These are phyloP conservation scores for Clarias macrocephalus DNA, from an alignment of 2,113 vertebrate genomes.

Conservation along the genomic window DNA sequence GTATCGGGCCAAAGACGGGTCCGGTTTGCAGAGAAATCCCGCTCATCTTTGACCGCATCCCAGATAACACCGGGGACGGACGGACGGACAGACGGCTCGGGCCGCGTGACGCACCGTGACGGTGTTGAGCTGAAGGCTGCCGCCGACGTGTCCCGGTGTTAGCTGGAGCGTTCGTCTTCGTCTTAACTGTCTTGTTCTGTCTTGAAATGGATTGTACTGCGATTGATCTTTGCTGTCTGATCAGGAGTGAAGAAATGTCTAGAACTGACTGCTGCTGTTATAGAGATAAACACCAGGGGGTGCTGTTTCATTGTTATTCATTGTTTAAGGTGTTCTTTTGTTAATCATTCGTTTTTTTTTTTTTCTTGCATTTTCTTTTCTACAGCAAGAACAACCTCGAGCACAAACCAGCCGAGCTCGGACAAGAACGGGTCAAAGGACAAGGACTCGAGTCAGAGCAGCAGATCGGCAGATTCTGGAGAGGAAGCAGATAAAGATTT, in stretches of 20 bases:
- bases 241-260: neutral
- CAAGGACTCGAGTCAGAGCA: conserved; percentile 64
- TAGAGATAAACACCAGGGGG: neutral
- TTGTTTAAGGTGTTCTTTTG: neutral
- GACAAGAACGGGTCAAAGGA: conserved; percentile 67
- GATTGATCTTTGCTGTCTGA: neutral
- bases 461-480: conserved; percentile 81
- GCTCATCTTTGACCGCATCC: neutral
- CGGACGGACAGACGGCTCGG: neutral
- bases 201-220: neutral
- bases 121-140: too few relatives aligned
- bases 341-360: neutral
- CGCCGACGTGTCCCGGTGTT: neutral
- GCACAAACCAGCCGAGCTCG: conserved; percentile 67
- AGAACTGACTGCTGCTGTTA: neutral
- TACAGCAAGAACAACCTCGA: conserved; percentile 57
- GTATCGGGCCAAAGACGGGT: neutral
- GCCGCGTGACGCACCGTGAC: neutral
- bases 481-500: conserved; percentile 85
- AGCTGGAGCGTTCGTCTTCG: neutral
- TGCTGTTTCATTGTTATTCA: conserved; percentile 10
- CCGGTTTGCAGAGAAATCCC: neutral
- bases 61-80: neutral
- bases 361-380: neutral
- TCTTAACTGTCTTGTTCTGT: neutral